Percentiles rank a stretch among this genome's conserved stretches.
Evolutionary conservation across 1,140 invertebrate species (phyloP).

Genomic region (Zaprionus inermis): DNA sequence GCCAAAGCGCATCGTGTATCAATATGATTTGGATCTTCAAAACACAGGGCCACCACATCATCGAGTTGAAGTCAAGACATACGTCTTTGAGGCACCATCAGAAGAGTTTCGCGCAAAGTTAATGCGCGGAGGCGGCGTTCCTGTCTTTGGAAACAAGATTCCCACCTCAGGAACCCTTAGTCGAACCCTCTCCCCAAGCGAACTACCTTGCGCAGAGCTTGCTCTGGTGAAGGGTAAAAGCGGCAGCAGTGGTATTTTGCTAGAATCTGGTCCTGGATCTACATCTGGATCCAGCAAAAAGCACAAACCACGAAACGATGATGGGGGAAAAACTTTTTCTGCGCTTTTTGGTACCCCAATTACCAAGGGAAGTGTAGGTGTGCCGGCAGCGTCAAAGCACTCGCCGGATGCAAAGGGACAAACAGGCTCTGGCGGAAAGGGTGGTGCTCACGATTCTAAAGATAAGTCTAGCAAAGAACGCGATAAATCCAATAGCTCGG

Average conservation of each 20-base stretch:
- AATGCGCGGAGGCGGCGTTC: conserved; percentile 92
- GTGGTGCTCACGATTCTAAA: conserved; percentile 48
- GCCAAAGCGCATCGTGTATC: conserved; percentile 93
- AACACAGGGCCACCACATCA: conserved; percentile 89
- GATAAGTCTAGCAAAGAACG: conserved; percentile 76
- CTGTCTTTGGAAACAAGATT: conserved; percentile 63
- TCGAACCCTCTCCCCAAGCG: conserved; percentile 57
- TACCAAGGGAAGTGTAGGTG: conserved; percentile 86
- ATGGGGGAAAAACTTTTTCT: conserved; percentile 88
- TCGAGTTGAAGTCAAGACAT: conserved; percentile 87
- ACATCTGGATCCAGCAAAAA: conserved; percentile 86
- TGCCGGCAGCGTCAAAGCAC: conserved; percentile 77
- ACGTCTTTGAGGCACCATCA: conserved; percentile 88
- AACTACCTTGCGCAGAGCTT: conserved; percentile 40
- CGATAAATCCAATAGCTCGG: conserved; percentile 68
- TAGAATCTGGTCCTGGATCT: conserved; percentile 76
- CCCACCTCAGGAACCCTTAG: conserved; percentile 38
- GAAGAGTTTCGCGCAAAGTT: conserved; percentile 95
- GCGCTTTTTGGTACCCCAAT: conserved; percentile 92
- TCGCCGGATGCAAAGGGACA: conserved; percentile 83
- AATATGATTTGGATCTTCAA: conserved; percentile 94
- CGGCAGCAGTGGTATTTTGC: conserved; percentile 63
- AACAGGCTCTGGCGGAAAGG: conserved; percentile 36
- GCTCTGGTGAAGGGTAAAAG: conserved; percentile 88
- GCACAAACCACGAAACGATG: conserved; percentile 86